Evolutionary conservation across 2,888 invertebrate genomes (phyloP), one percentile per base, ranked within the genome.

Genomic region (Isotomurus palustris): DNA sequence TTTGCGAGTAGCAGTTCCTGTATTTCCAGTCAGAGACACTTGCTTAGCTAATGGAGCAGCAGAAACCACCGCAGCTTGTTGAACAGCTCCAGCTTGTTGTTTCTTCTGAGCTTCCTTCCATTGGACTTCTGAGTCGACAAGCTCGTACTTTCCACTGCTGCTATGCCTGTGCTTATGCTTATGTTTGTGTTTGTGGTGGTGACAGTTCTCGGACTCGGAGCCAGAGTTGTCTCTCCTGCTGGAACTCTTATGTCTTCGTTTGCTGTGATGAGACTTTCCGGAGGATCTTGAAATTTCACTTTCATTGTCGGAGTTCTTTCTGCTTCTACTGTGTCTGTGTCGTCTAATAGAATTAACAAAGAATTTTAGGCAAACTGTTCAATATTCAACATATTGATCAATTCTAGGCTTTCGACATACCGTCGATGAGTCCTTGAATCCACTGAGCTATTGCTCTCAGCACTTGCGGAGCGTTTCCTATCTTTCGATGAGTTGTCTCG

Each of bases 401-500:
- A 27, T 71, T 76, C 74, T 28, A n/a, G 19, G n/a, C n/a, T n/a
- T n/a, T n/a, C n/a, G n/a, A 22, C 21, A 22, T 74, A 86, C 85
- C 86, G 85, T 76, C 85, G 82, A 74, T 86, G 87, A 14, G 85
- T 84, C 65, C 86, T 80, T 6, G 87, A 88, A 74, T 91, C 91
- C 68, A 87, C 88, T 27, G 90, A 90, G 75, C 90, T 91, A 76
- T 90, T 91, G 72, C 91, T 91, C 76, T 91, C 91, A 27, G 91
- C 86, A 69, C 89, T 89, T 55, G 89, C 88, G 0, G 76, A 75
- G 25, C 76, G 67, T 27, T 69, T 70, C 44, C 67, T 44, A 22
- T 63, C 59, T 41, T 67, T 62, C 12, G 58, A 51, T 47, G 62
- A 61, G n/a, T 65, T 63, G n/a, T n/a, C n/a, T 32, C 60, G 38